Percentiles rank a stretch among this genome's conserved stretches.
Evolutionary conservation across 2,888 invertebrate genomes (phyloP).

Genomic region (Clepsis dumicolana): DNA sequence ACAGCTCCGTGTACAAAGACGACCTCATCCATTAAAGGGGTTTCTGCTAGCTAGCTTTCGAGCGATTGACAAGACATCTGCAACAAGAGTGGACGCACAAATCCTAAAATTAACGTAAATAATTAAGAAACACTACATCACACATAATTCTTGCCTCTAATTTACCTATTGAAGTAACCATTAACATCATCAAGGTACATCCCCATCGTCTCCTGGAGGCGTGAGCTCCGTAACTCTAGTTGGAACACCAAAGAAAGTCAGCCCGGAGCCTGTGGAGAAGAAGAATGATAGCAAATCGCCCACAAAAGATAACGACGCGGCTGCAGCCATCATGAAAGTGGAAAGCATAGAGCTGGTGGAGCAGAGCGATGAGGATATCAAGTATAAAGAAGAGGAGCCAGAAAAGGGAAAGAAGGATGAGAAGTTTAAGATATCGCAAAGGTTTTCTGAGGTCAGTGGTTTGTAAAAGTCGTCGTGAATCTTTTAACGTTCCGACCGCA

Average conservation of each 20-base stretch:
- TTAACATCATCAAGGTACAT: constrained; percentile 61
- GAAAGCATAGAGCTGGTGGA: constrained; percentile 81
- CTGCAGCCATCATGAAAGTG: constrained; percentile 68
- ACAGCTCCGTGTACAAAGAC: too few relatives aligned
- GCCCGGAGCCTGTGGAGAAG: constrained; percentile 63
- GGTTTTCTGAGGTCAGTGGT: constrained; percentile 75
- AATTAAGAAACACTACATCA: too few relatives aligned
- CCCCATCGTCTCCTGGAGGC: constrained; percentile 90
- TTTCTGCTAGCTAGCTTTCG: too few relatives aligned
- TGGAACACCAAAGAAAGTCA: constrained; percentile 83
- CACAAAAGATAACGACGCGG: constrained; percentile 68
- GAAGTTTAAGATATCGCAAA: constrained; percentile 79
- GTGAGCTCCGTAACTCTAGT: constrained; percentile 91
- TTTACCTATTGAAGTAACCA: background rate
- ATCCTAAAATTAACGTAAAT: too few relatives aligned
- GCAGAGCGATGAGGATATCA: constrained; percentile 78
- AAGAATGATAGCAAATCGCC: constrained; percentile 62
- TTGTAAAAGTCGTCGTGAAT: background rate
- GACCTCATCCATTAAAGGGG: too few relatives aligned
- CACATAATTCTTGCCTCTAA: too few relatives aligned
- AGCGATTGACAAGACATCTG: too few relatives aligned
- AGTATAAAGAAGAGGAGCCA: constrained; percentile 77
- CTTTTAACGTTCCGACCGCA: too few relatives aligned
- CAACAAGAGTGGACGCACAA: too few relatives aligned
- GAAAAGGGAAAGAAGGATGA: constrained; percentile 76